Evolutionary conservation across 53 echinoderm and acorn worm genomes (phyloP).

Genomic region (Patiria pectinifera): DNA sequence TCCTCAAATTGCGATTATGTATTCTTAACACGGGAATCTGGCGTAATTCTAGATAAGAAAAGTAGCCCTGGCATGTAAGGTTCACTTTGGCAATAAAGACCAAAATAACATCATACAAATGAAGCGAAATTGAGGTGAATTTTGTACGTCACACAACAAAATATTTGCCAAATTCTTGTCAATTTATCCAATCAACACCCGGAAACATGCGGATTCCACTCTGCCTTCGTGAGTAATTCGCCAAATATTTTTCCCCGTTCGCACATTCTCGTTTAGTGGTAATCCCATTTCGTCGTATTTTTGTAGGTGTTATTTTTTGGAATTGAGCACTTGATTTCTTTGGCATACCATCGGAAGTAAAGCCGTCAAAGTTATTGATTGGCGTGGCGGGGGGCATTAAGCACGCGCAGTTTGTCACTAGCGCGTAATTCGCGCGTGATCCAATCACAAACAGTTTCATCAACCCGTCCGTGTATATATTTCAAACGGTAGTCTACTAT

Average conservation of each 20-base stretch:
- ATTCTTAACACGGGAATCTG: background rate
- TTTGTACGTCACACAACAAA: background rate
- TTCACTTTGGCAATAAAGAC: too few species aligned
- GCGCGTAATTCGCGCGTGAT: conserved; percentile 21
- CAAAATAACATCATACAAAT: too few species aligned
- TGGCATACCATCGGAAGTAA: conserved; percentile 47
- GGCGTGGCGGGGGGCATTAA: conserved; percentile 22
- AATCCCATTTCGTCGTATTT: conserved; percentile 36
- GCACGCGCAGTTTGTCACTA: conserved; percentile 27
- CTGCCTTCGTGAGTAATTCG: conserved; percentile 23
- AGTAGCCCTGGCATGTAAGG: background rate
- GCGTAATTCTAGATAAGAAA: background rate
- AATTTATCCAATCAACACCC: conserved; percentile 9
- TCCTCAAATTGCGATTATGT: background rate
- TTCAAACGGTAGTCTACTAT: background rate
- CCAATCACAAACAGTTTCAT: conserved; percentile 24
- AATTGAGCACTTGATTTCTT: conserved; percentile 39
- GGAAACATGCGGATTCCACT: background rate
- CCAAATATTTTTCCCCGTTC: background rate
- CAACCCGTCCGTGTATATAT: background rate
- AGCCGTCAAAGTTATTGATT: conserved; percentile 48
- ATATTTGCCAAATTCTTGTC: conserved; percentile 7
- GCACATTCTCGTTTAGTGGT: background rate
- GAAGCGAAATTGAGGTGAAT: background rate
- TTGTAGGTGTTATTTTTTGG: conserved; percentile 50